A percentile compares a stretch with the other conserved stretches of the same genome.
These are phyloP conservation scores for Phorcus lineatus DNA, from an alignment of 2,888 invertebrate species.

Conservation along the genomic window DNA sequence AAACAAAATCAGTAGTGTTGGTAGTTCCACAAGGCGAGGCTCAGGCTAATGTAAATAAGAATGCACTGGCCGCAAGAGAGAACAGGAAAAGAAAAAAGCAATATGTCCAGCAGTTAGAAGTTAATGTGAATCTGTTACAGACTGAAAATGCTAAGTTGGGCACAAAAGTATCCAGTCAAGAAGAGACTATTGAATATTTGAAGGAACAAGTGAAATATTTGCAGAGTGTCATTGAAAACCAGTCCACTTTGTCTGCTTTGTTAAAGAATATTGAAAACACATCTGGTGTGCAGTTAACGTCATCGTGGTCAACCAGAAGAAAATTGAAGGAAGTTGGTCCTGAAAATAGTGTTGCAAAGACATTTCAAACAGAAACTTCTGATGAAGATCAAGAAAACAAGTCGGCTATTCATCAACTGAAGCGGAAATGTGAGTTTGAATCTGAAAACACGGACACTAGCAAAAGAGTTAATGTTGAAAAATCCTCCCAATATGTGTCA, in stretches of 20 bases:
- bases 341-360: not conserved
- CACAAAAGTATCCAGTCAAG: constrained; percentile 1
- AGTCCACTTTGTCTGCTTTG: constrained; percentile 48
- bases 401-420: not conserved
- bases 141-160: constrained; percentile 38
- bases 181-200: constrained; percentile 21
- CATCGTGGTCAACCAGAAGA: constrained; percentile 31
- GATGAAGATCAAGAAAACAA: not conserved
- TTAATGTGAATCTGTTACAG: constrained; percentile 26
- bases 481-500: too few relatives aligned
- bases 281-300: constrained; percentile 47
- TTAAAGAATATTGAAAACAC: constrained; percentile 47
- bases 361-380: not conserved
- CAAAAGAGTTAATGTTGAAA: too few relatives aligned
- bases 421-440: constrained; percentile 16
- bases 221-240: constrained; percentile 55
- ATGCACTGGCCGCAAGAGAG: constrained; percentile 48
- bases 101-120: constrained; percentile 41
- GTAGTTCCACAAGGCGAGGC: not conserved
- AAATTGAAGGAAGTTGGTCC: not conserved
- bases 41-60: constrained; percentile 38
- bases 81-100: constrained; percentile 52
- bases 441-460: not conserved
- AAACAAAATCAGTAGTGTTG: too few relatives aligned
- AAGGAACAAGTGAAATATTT: constrained; percentile 50